These are phyloP conservation scores for Diorhabda carinulata DNA, from an alignment of 1,140 invertebrate genomes.

Conservation along the genomic window DNA sequence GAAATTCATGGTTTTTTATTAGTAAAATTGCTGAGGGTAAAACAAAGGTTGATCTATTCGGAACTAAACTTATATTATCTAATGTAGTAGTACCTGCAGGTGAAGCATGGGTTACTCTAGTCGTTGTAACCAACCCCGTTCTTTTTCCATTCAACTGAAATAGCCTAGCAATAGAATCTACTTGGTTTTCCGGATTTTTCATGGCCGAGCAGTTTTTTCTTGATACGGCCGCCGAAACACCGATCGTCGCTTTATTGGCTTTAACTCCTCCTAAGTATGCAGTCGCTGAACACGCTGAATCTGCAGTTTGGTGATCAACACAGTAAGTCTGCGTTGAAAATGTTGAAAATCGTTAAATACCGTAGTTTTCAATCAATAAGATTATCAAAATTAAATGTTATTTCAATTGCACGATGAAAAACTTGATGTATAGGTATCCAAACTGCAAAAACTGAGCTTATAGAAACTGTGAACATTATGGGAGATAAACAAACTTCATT, in stretches of 20 bases:
- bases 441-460: no score
- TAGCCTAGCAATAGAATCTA: conserved; percentile 67
- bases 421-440: no score
- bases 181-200: conserved; percentile 54
- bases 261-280: conserved; percentile 84
- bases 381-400: no score
- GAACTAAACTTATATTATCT: conserved; percentile 4
- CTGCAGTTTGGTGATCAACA: conserved; percentile 73
- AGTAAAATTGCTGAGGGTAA: no score
- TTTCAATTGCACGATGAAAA: no score
- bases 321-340: conserved; percentile 67
- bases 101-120: conserved; percentile 75
- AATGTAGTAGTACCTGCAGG: conserved; percentile 51
- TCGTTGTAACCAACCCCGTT: conserved; percentile 75
- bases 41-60: background rate
- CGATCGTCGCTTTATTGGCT: conserved; percentile 73
- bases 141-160: conserved; percentile 67
- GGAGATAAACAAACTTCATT: no score
- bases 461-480: no score
- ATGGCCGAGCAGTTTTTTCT: conserved; percentile 56
- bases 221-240: conserved; percentile 65
- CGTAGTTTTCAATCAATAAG: no score
- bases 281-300: conserved; percentile 65
- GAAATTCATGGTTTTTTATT: no score
- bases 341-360: no score